Conservation (phyloP, 1,140 invertebrate species). For the Drosophila prosaltans region DNA sequence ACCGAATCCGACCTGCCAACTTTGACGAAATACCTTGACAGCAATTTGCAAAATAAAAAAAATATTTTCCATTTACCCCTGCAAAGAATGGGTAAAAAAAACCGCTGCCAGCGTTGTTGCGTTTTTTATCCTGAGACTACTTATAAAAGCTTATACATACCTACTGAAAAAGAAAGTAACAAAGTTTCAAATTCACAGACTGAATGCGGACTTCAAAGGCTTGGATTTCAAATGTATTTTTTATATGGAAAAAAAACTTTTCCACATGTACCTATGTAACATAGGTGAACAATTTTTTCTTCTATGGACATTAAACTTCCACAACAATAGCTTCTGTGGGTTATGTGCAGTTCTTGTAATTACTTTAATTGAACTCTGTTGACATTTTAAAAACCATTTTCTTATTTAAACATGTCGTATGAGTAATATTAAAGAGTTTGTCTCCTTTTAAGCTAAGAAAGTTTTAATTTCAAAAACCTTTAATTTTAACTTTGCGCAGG, state of each 20-base stretch:
- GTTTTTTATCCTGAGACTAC: not conserved
- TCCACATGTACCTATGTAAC: not conserved
- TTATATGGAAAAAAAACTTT: not conserved
- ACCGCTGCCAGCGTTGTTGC: not conserved
- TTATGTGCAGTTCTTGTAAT: no score
- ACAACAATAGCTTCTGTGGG: no score
- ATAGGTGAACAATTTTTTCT: not conserved
- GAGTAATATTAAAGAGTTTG: no score
- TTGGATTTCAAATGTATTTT: not conserved
- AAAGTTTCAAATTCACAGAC: not conserved
- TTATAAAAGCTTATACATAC: not conserved
- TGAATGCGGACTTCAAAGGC: not conserved
- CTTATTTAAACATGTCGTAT: no score
- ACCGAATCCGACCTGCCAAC: not conserved
- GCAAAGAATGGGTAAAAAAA: not conserved
- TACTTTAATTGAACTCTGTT: no score
- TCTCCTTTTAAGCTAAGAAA: no score
- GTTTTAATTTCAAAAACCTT: no score
- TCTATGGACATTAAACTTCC: no score
- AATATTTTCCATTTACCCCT: not conserved
- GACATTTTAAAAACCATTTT: no score
- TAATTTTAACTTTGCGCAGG: no score
- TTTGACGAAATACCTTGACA: not conserved
- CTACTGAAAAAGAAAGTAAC: not conserved
- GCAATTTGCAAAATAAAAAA: not conserved